Evolutionary conservation across 2,888 invertebrate species (phyloP).

Genomic region (Fragum sueziense): DNA sequence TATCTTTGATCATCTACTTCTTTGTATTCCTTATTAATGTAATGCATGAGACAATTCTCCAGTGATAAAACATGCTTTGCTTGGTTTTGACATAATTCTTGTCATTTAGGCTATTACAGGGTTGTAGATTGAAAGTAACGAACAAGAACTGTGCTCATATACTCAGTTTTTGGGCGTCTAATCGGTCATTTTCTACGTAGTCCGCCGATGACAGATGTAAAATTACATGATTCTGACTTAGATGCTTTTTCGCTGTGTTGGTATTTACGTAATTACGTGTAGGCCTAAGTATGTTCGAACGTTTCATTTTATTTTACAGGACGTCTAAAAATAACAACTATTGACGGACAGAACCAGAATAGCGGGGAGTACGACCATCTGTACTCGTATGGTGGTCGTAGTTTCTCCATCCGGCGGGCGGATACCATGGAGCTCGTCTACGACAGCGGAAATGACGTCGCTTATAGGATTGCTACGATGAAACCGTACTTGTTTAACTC

Average conservation of each 20-base stretch:
- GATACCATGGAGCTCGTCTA: constrained; percentile 61
- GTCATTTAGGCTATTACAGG: too few relatives aligned
- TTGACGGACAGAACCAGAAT: constrained; percentile 50
- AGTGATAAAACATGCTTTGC: too few relatives aligned
- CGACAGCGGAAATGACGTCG: constrained; percentile 64
- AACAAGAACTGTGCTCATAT: background rate
- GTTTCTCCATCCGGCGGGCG: constrained; percentile 62
- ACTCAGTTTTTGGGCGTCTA: background rate
- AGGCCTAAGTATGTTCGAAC: too few relatives aligned
- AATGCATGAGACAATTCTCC: too few relatives aligned
- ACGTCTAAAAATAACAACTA: constrained; percentile 59
- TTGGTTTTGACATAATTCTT: too few relatives aligned
- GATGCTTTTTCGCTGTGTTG: background rate
- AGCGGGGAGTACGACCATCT: constrained; percentile 59
- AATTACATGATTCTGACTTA: background rate
- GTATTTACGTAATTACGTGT: background rate
- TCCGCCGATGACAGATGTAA: background rate
- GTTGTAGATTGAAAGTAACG: background rate
- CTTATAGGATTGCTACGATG: constrained; percentile 38
- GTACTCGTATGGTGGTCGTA: constrained; percentile 65
- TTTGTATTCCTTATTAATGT: too few relatives aligned
- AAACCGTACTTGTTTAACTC: constrained; percentile 62
- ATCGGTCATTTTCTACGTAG: background rate
- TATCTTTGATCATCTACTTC: too few relatives aligned
- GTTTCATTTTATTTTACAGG: constrained; percentile 51